A percentile compares a stretch with the other conserved stretches of the same genome.
phyloP scores from a whole-genome alignment of 1,140 invertebrate species.

The Sarcophaga bullata region DNA sequence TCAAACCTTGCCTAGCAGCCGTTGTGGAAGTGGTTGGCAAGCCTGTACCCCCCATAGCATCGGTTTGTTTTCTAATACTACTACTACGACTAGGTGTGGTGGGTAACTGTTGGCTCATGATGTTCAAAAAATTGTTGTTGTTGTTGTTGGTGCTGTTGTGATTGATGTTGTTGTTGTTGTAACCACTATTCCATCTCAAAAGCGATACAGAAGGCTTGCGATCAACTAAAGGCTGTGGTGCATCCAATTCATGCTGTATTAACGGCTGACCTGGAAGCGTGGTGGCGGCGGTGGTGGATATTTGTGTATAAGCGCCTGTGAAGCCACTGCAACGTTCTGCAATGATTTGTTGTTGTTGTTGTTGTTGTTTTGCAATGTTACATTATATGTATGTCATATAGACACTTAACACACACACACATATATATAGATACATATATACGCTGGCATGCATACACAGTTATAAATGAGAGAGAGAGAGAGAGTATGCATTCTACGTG shows the following conservation, averaged over 20 bases:
- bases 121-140: too few relatives aligned
- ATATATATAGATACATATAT: too few relatives aligned
- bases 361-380: constrained; percentile 35
- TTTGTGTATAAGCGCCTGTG: constrained; percentile 65
- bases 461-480: neutral
- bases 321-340: constrained; percentile 69
- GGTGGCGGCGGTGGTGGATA: constrained; percentile 54
- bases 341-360: constrained; percentile 51
- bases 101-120: neutral
- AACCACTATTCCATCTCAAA: constrained; percentile 65
- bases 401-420: too few relatives aligned
- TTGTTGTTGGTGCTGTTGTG: constrained; percentile 46
- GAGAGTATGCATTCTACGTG: neutral
- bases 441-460: neutral
- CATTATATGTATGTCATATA: neutral
- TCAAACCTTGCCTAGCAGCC: constrained; percentile 66
- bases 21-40: constrained; percentile 45
- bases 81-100: constrained; percentile 10
- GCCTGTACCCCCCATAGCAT: constrained; percentile 47
- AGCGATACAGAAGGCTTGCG: constrained; percentile 68
- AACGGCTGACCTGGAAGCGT: constrained; percentile 57
- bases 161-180: constrained; percentile 46
- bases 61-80: constrained; percentile 45
- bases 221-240: constrained; percentile 68
- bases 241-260: constrained; percentile 66